phyloP scores from a whole-genome alignment of 2,113 vertebrate species.

The Megalops atlanticus region DNA sequence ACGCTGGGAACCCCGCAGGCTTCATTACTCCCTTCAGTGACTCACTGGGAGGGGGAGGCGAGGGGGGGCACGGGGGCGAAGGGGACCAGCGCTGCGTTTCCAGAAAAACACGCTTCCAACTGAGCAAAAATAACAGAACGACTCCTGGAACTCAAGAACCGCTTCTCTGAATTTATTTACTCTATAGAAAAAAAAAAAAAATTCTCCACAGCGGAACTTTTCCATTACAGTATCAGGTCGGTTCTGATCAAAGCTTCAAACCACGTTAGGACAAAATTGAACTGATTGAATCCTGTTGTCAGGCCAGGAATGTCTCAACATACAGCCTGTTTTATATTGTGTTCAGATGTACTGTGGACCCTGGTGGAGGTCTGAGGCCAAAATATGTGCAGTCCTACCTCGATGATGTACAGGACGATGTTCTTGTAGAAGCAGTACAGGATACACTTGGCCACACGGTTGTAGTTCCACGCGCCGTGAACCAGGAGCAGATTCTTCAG shows the following conservation, averaged over 20 bases:
- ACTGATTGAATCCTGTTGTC: background rate
- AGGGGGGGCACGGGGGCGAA: background rate
- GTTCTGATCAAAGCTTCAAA: constrained; percentile 1
- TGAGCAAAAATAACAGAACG: background rate
- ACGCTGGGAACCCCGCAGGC: background rate
- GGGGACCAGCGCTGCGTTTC: too few species aligned
- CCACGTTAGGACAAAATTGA: background rate
- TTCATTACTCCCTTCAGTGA: background rate
- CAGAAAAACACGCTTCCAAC: too few species aligned
- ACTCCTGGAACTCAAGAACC: background rate
- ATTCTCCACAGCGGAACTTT: background rate
- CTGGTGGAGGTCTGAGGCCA: too few species aligned
- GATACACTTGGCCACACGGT: constrained; percentile 96
- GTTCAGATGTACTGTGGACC: too few species aligned
- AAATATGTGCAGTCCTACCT: constrained; percentile 75
- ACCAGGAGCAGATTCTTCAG: constrained; percentile 96
- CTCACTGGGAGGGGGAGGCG: background rate
- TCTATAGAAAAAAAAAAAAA: background rate
- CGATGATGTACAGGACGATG: constrained; percentile 97
- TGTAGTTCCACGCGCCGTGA: constrained; percentile 98
- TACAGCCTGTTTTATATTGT: too few species aligned
- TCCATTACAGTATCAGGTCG: background rate
- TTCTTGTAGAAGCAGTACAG: constrained; percentile 99
- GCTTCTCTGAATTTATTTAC: background rate
- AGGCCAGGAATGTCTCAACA: background rate